phyloP scores from a whole-genome alignment of 2,888 invertebrate genomes.

The Drosophila yooni region DNA sequence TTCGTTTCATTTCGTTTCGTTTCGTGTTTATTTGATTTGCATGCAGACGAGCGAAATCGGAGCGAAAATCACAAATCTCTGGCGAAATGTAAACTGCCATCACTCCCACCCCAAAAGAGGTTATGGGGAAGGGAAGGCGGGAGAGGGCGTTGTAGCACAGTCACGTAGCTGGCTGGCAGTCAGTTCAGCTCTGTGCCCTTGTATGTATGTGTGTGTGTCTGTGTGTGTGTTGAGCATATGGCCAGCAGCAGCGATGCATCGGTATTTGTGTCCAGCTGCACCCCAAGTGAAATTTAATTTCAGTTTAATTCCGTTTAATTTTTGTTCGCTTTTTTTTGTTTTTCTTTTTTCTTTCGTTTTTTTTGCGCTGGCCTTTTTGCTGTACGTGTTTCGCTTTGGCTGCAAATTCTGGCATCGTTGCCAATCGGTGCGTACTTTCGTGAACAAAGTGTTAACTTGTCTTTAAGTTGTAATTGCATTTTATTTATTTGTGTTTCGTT shows the following conservation, averaged over 20 bases:
- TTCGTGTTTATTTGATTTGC: slow-evolving; percentile 51
- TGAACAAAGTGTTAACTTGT: slow-evolving; percentile 64
- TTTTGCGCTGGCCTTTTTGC: slow-evolving; percentile 5
- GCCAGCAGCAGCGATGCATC: slow-evolving; percentile 27
- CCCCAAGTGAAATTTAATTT: slow-evolving; percentile 70
- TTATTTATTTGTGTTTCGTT: slow-evolving; percentile 2
- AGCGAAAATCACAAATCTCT: slow-evolving; percentile 43
- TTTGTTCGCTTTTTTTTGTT: slow-evolving; percentile 3
- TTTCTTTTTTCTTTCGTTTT: neutral
- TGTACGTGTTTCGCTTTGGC: slow-evolving; percentile 14
- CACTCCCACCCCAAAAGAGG: neutral
- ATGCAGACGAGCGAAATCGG: slow-evolving; percentile 45
- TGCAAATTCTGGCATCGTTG: slow-evolving; percentile 57
- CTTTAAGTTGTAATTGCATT: slow-evolving; percentile 23
- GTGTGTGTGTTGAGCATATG: slow-evolving; percentile 29
- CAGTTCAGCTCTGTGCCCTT: slow-evolving; percentile 33
- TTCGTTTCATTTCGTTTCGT: slow-evolving; percentile 15
- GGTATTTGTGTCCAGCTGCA: slow-evolving; percentile 45
- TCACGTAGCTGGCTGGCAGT: slow-evolving; percentile 35
- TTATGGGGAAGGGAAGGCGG: fast-evolving
- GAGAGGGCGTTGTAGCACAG: slow-evolving; percentile 8
- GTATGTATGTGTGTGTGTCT: slow-evolving; percentile 12
- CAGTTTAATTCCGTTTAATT: slow-evolving; percentile 42
- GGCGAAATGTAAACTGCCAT: slow-evolving; percentile 9
- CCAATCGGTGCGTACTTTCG: slow-evolving; percentile 63